A percentile compares a stretch with the other conserved stretches of the same genome.
Conservation (phyloP, 2,797 vertebrate species). For the Acanthurus leucopareius region DNA sequence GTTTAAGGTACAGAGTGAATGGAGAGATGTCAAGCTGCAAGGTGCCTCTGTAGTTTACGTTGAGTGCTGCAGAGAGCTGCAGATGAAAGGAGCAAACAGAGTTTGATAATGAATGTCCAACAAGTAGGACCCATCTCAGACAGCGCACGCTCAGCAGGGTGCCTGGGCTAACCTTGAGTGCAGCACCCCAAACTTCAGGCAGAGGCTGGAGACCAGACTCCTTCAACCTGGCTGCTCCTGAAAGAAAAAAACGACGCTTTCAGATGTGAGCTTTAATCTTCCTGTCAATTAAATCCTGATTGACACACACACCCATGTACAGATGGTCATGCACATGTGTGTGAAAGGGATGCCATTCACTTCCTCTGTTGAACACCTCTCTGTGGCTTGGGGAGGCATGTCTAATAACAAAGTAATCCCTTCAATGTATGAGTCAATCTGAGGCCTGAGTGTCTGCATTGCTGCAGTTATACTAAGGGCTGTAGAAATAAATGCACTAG, state of each 20-base stretch:
- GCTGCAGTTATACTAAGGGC: conserved; percentile 19
- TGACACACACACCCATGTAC: conserved; percentile 62
- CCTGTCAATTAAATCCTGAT: conserved; percentile 83
- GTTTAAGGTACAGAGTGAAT: conserved; percentile 99
- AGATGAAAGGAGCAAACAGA: conserved; percentile 98
- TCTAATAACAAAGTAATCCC: conserved; percentile 65
- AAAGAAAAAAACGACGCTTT: conserved; percentile 61
- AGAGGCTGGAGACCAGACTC: conserved; percentile 73
- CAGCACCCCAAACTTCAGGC: conserved; percentile 77
- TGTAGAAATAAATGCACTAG: neutral
- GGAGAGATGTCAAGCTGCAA: conserved; percentile 99
- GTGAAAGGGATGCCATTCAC: conserved; percentile 58
- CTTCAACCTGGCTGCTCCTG: conserved; percentile 69
- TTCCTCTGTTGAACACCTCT: conserved; percentile 47
- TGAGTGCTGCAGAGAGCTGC: conserved; percentile 94
- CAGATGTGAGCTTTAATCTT: conserved; percentile 85
- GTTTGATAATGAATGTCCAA: conserved; percentile 99
- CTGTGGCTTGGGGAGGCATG: conserved; percentile 38
- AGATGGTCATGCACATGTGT: conserved; percentile 45
- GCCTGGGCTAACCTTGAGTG: conserved; percentile 83
- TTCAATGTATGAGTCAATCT: conserved; percentile 58
- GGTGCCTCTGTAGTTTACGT: conserved; percentile 98
- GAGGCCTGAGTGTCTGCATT: conserved; percentile 39
- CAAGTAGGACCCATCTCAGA: conserved; percentile 89
- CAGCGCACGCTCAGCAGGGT: conserved; percentile 80